phyloP scores from a whole-genome alignment of 2,797 vertebrate species.

The Argyrosomus regius region DNA sequence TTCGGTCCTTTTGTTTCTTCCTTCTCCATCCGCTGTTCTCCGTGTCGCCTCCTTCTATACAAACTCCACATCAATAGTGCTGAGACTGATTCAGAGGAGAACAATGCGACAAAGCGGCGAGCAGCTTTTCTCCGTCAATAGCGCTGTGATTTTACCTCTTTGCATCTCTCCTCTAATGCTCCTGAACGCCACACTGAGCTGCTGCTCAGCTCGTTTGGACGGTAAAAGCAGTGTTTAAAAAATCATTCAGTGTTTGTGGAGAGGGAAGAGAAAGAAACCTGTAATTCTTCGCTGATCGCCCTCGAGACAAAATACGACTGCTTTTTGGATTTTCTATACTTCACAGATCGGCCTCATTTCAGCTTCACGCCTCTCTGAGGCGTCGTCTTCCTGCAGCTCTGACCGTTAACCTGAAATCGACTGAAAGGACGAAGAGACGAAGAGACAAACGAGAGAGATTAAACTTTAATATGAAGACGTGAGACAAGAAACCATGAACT shows the following conservation, averaged over 20 bases:
- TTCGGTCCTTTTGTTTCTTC: slow-evolving; percentile 15
- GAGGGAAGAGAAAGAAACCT: slow-evolving; percentile 6
- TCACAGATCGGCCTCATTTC: slow-evolving; percentile 35
- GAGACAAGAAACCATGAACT: too few relatives aligned
- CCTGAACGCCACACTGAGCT: slow-evolving; percentile 1
- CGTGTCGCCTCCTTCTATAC: slow-evolving; percentile 25
- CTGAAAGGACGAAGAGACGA: background rate
- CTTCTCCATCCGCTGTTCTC: slow-evolving; percentile 12
- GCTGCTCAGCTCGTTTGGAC: slow-evolving; percentile 24
- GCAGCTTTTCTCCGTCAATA: slow-evolving; percentile 53
- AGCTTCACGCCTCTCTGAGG: slow-evolving; percentile 22
- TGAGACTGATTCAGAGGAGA: slow-evolving; percentile 53
- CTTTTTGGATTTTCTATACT: slow-evolving; percentile 16
- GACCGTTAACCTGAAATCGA: slow-evolving; percentile 15
- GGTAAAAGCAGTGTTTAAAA: slow-evolving; percentile 38
- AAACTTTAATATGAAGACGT: background rate
- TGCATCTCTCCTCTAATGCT: slow-evolving; percentile 45
- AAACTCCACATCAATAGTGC: slow-evolving; percentile 31
- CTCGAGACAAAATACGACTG: slow-evolving; percentile 28
- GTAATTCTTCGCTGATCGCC: slow-evolving; percentile 7
- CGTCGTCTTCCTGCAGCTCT: background rate
- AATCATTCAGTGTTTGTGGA: slow-evolving; percentile 27
- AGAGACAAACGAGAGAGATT: background rate
- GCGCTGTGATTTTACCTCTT: slow-evolving; percentile 52
- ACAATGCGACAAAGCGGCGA: slow-evolving; percentile 34